phyloP scores from a whole-genome alignment of 2,888 invertebrate species.

The Dasypogon diadema region DNA sequence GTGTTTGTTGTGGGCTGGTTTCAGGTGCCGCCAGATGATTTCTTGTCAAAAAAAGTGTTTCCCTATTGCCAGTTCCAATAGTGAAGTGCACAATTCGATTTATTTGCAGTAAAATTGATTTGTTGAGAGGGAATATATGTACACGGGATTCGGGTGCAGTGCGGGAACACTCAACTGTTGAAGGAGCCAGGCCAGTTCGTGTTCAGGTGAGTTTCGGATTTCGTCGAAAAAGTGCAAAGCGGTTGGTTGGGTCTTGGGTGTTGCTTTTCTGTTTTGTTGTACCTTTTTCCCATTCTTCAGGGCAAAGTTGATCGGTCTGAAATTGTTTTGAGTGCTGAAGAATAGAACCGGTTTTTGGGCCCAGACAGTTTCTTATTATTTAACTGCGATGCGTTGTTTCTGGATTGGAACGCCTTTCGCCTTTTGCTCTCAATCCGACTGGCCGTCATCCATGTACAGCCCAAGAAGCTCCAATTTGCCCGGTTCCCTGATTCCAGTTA shows the following conservation, averaged over 20 bases:
- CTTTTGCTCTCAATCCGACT: no score
- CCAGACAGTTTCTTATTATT: not conserved
- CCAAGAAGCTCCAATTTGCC: no score
- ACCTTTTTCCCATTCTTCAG: not conserved
- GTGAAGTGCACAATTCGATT: not conserved
- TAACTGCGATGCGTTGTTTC: not conserved
- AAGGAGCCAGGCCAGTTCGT: not conserved
- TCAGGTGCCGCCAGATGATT: not conserved
- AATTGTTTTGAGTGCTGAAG: conserved; percentile 8
- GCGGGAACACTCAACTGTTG: not conserved
- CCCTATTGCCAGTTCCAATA: not conserved
- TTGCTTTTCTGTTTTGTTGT: not conserved
- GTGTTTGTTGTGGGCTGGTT: not conserved
- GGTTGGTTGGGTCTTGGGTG: not conserved
- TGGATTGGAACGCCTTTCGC: no score
- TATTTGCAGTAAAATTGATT: no score
- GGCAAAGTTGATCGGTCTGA: conserved; percentile 37
- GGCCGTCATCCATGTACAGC: no score
- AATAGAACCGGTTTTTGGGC: not conserved
- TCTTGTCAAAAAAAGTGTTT: not conserved
- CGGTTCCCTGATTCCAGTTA: no score
- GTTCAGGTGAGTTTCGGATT: not conserved
- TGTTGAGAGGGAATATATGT: no score
- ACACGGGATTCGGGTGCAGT: not conserved
- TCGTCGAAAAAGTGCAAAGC: not conserved